Percentiles rank a stretch among this genome's conserved stretches.
Conservation (phyloP, 2,113 vertebrate species). For the Takifugu bimaculatus region DNA sequence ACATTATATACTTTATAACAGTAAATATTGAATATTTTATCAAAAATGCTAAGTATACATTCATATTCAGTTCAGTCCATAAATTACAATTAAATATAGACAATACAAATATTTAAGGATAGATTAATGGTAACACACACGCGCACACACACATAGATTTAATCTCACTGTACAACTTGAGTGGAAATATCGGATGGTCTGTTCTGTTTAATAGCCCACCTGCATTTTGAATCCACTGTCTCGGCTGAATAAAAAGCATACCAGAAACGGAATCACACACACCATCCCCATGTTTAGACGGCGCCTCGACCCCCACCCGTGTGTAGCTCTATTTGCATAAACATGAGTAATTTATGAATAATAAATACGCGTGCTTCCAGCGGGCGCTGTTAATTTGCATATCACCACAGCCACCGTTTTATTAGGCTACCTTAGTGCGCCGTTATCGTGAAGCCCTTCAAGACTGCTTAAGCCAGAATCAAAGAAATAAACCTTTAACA, state of each 20-base stretch:
- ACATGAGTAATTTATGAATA: slow-evolving; percentile 95
- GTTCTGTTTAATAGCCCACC: background rate
- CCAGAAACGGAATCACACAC: background rate
- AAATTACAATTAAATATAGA: background rate
- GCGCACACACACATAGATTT: too few relatives aligned
- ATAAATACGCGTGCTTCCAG: slow-evolving; percentile 90
- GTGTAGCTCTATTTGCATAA: slow-evolving; percentile 88
- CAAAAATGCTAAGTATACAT: background rate
- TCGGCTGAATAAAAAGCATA: slow-evolving; percentile 1
- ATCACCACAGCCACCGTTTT: slow-evolving; percentile 86
- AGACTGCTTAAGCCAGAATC: slow-evolving; percentile 80
- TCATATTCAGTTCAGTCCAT: background rate
- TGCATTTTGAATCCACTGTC: slow-evolving; percentile 22
- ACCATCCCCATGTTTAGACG: slow-evolving; percentile 42
- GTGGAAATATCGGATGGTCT: background rate
- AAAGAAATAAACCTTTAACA: slow-evolving; percentile 78
- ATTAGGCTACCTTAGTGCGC: slow-evolving; percentile 72
- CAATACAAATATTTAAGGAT: too few relatives aligned
- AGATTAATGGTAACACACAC: background rate
- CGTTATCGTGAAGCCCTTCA: slow-evolving; percentile 79
- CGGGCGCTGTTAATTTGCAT: slow-evolving; percentile 89
- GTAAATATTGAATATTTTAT: background rate
- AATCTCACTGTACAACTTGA: background rate
- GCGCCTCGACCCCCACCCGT: slow-evolving; percentile 65
- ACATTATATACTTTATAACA: background rate